These are phyloP conservation scores for Ophion costatus DNA, from an alignment of 2,888 invertebrate genomes.

Conservation along the genomic window DNA sequence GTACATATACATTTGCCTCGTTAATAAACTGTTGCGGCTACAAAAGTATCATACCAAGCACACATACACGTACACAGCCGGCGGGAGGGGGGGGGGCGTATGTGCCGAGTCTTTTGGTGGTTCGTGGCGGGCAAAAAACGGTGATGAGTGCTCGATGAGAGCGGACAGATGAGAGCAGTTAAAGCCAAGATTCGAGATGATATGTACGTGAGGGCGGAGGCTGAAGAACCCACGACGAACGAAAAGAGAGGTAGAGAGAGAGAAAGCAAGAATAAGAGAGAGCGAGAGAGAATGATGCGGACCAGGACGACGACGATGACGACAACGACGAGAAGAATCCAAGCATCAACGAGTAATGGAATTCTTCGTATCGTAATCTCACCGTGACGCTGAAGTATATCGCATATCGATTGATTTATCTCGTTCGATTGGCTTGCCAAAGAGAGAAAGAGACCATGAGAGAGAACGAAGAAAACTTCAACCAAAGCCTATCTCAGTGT, in stretches of 20 bases:
- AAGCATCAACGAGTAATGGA: slow-evolving; percentile 64
- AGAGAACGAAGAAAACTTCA: slow-evolving; percentile 43
- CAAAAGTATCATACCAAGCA: slow-evolving; percentile 34
- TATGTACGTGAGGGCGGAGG: slow-evolving; percentile 66
- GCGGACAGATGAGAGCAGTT: slow-evolving; percentile 59
- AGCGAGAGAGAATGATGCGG: slow-evolving; percentile 43
- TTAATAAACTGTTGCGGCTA: slow-evolving; percentile 40
- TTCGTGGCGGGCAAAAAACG: slow-evolving; percentile 35
- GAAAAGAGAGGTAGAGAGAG: slow-evolving; percentile 11
- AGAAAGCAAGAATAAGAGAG: slow-evolving; percentile 52
- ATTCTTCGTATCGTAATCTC: slow-evolving; percentile 67
- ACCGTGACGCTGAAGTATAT: slow-evolving; percentile 75
- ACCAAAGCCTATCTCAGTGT: slow-evolving; percentile 35
- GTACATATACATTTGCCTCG: slow-evolving; percentile 26
- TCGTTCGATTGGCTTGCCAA: slow-evolving; percentile 74
- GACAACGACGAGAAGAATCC: slow-evolving; percentile 63
- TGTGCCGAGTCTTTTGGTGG: slow-evolving; percentile 57
- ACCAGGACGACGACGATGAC: slow-evolving; percentile 60
- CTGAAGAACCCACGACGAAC: neutral
- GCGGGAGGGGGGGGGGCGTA: neutral
- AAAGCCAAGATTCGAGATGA: slow-evolving; percentile 46
- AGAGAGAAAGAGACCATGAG: slow-evolving; percentile 17
- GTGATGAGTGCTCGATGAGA: slow-evolving; percentile 62
- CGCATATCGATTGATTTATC: slow-evolving; percentile 82
- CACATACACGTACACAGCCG: neutral